phyloP scores from a whole-genome alignment of 2,797 vertebrate genomes.

The Sebastes umbrosus region DNA sequence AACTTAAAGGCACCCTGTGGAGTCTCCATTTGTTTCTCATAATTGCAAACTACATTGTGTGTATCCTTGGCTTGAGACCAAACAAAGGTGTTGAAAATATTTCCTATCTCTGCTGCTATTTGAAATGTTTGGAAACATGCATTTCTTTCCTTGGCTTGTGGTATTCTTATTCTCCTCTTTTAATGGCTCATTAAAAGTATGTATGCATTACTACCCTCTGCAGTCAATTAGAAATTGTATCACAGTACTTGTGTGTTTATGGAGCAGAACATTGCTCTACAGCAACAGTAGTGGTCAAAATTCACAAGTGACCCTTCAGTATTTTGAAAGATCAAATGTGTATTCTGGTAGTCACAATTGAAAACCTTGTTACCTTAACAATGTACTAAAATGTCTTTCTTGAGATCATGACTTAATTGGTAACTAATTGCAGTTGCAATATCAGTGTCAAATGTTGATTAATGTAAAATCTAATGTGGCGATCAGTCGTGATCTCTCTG shows the following conservation, averaged over 20 bases:
- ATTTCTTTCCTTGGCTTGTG: not conserved
- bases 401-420: not conserved
- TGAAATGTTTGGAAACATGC: not conserved
- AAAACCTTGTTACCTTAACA: not conserved
- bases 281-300: not conserved
- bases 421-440: not conserved
- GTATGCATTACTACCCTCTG: not conserved
- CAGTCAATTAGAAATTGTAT: not conserved
- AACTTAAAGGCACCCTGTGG: not conserved
- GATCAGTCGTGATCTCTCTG: not conserved
- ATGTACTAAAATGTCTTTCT: not conserved
- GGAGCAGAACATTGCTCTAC: not conserved
- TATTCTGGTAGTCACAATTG: not conserved
- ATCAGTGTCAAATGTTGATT: constrained; percentile 2
- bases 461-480: constrained; percentile 11
- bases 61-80: not conserved
- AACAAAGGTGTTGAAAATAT: not conserved
- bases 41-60: not conserved
- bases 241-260: not conserved
- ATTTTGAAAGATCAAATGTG: not conserved
- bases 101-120: not conserved
- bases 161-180: not conserved
- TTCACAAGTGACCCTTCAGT: not conserved
- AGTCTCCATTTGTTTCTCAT: not conserved
- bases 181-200: not conserved